phyloP scores from a whole-genome alignment of 2,888 invertebrate genomes.

The Dasysyrphus albostriatus region DNA sequence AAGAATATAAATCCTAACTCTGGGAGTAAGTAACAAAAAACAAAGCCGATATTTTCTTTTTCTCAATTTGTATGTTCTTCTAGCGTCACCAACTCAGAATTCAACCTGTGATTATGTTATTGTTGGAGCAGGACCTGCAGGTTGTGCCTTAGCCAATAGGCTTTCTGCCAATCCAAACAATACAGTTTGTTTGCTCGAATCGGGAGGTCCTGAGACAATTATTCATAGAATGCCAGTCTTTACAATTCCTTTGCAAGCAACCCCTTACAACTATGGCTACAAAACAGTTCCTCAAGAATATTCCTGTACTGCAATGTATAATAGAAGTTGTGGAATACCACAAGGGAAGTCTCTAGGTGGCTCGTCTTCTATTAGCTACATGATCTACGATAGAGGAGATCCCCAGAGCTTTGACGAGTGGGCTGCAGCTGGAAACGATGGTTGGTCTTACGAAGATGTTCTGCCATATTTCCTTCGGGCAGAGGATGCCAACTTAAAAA shows the following conservation, averaged over 20 bases:
- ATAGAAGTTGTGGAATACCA: slow-evolving; percentile 84
- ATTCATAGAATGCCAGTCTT: slow-evolving; percentile 80
- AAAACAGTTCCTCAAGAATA: slow-evolving; percentile 87
- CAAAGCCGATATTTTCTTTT: not conserved
- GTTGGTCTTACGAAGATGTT: slow-evolving; percentile 89
- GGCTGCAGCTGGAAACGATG: slow-evolving; percentile 88
- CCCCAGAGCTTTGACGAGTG: slow-evolving; percentile 89
- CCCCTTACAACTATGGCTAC: slow-evolving; percentile 89
- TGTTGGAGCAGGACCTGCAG: slow-evolving; percentile 94
- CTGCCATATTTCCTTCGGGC: slow-evolving; percentile 87
- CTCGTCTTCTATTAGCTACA: slow-evolving; percentile 86
- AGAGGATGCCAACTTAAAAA: slow-evolving; percentile 83
- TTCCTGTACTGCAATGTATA: slow-evolving; percentile 85
- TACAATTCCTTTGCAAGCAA: slow-evolving; percentile 80
- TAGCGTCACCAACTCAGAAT: slow-evolving; percentile 86
- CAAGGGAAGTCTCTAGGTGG: slow-evolving; percentile 87
- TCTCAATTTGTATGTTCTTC: slow-evolving; percentile 84
- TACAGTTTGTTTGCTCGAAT: slow-evolving; percentile 85
- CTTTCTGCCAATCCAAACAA: slow-evolving; percentile 83
- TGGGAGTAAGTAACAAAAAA: too few species aligned
- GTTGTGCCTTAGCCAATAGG: slow-evolving; percentile 84
- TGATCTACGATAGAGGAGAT: slow-evolving; percentile 91
- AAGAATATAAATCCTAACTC: not conserved
- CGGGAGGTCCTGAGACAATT: slow-evolving; percentile 84
- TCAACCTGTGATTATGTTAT: slow-evolving; percentile 92